phyloP scores from a whole-genome alignment of 2,888 invertebrate species.

The Eilema caniola region DNA sequence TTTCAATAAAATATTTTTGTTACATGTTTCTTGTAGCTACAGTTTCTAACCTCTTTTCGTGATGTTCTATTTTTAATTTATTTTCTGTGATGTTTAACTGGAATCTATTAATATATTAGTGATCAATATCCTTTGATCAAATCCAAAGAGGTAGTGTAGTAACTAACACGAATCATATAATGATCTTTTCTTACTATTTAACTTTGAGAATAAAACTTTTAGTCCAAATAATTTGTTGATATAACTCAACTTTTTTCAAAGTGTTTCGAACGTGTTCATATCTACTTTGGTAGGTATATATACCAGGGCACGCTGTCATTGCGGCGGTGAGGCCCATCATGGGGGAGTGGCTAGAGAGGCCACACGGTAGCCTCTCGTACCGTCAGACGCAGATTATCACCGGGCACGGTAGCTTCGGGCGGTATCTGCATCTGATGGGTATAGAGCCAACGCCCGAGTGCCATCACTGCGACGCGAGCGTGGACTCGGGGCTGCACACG shows the following conservation, averaged over 20 bases:
- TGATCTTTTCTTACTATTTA: not conserved
- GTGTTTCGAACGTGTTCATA: not conserved
- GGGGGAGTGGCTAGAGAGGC: too few relatives aligned
- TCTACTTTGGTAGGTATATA: too few relatives aligned
- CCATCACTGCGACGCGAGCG: too few relatives aligned
- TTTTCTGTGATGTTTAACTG: slow-evolving; percentile 1
- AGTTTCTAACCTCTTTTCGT: slow-evolving; percentile 21
- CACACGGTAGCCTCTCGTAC: too few relatives aligned
- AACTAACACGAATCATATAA: not conserved
- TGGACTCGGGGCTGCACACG: too few relatives aligned
- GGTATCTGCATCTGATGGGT: too few relatives aligned
- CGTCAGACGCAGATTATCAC: too few relatives aligned
- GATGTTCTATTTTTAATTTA: not conserved
- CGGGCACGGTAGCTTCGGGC: too few relatives aligned
- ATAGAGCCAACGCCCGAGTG: too few relatives aligned
- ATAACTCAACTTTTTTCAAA: not conserved
- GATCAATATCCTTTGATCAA: not conserved
- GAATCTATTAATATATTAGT: not conserved
- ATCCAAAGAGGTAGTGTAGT: not conserved
- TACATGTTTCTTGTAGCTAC: not conserved
- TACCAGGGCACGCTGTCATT: too few relatives aligned
- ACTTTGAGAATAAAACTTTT: not conserved
- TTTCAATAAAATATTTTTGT: not conserved
- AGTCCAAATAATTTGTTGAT: not conserved
- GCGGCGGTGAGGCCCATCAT: too few relatives aligned